Percentiles rank a stretch among this genome's conserved stretches.
Conservation (phyloP, 2,113 vertebrate genomes). For the Serranochromis macrocephalus region DNA sequence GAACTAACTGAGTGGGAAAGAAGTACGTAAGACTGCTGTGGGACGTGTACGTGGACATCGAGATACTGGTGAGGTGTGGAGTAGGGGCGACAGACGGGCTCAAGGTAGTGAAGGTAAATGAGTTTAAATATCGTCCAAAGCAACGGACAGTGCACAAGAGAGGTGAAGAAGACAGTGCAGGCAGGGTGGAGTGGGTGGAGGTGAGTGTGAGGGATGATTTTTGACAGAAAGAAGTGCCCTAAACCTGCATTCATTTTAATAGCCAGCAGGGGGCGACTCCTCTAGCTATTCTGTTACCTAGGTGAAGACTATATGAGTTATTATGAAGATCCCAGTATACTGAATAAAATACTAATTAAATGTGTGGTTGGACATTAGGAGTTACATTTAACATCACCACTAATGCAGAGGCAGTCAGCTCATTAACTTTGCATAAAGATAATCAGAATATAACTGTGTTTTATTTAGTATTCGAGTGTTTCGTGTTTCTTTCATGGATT, state of each 20-base stretch:
- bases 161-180: neutral
- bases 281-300: neutral
- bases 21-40: neutral
- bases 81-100: neutral
- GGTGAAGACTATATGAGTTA: neutral
- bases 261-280: neutral
- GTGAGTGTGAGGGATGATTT: neutral
- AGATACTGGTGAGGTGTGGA: neutral
- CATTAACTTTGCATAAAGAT: neutral
- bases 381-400: neutral
- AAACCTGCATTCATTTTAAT: neutral
- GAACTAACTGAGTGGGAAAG: neutral
- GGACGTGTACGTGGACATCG: neutral
- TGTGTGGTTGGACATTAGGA: neutral
- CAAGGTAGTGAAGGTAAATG: neutral
- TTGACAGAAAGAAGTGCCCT: neutral
- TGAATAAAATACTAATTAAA: neutral
- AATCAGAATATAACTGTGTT: neutral
- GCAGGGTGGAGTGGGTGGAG: neutral
- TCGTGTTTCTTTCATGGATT: neutral
- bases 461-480: neutral
- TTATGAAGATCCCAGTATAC: neutral
- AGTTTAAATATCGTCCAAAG: neutral
- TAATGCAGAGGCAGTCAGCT: neutral
- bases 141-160: neutral